Evolutionary conservation across 2,113 vertebrate species (phyloP), one percentile per base, ranked within the genome.

Genomic region (Apteryx mantelli): DNA sequence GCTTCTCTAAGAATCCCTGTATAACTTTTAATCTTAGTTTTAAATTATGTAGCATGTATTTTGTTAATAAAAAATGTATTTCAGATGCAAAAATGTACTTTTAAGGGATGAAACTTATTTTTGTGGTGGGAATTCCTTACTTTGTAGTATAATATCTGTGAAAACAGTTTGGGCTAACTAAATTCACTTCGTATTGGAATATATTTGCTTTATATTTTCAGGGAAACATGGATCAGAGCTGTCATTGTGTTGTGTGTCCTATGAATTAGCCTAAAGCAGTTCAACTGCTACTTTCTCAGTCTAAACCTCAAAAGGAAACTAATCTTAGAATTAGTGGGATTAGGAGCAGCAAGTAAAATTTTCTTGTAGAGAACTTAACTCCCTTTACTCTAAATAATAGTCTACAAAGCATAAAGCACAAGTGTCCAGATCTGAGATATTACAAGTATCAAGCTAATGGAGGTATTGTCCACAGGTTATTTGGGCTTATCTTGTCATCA

Each of bases 181-280:
- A 76, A 76, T 21, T 48, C 2, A 2, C 14, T 82, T 68, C 58
- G 4, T 34, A 12, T 22, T 64, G 56, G 36, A n/a, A 48, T 69
- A 50, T 2, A 5, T 69, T 80, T 75, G 15, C 13, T 82, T 61
- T 60, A 7, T 34, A 7, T 78, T 79, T 82, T 60, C 18, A 21
- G 53, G n/a, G n/a, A 86, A 69, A 40, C 7, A 8, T 0, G 1
- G 10, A 16, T 83, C 24, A 12, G 6, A 40, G 1, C 7, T 90
- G 30, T 13, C 8, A 2, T 60, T 68, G 7, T 63, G 34, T 70
- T 44, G 13, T 20, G 2, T 40, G 25, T 34, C 13, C 42, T n/a
- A 13, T 0, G 0, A 71, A 15, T 68, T 64, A 50, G 6, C 7
- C 12, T 32, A 36, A 19, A 84, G 50, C 20, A 76, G 24, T 73